These are phyloP conservation scores for Chaitophorus viminalis DNA, from an alignment of 2,888 invertebrate species.

Conservation along the genomic window DNA sequence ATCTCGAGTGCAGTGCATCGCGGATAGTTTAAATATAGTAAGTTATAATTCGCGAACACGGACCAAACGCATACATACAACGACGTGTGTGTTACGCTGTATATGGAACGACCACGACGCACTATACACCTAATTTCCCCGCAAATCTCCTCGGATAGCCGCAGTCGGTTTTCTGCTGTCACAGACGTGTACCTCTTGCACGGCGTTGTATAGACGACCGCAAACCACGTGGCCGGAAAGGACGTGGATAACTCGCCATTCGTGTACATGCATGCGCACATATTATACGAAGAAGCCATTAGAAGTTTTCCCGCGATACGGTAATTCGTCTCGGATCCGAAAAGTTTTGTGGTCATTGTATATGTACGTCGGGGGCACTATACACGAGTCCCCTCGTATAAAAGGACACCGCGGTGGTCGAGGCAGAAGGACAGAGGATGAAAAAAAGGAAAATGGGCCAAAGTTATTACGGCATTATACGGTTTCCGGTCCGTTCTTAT, in stretches of 20 bases:
- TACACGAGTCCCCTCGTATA: not conserved
- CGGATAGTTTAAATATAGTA: too few species aligned
- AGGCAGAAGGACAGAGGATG: not conserved
- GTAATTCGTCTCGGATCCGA: constrained; percentile 40
- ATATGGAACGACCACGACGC: not conserved
- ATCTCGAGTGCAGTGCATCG: too few species aligned
- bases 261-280: not conserved
- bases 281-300: constrained; percentile 36
- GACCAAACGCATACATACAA: not conserved
- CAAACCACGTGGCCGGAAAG: constrained; percentile 33
- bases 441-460: constrained; percentile 35
- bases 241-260: not conserved
- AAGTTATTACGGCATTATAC: constrained; percentile 59
- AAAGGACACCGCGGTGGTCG: not conserved
- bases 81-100: not conserved
- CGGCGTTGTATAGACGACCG: not conserved
- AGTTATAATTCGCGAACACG: not conserved
- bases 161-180: not conserved
- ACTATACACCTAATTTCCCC: not conserved
- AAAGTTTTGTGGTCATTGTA: constrained; percentile 57
- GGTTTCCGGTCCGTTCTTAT: constrained; percentile 52
- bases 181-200: not conserved
- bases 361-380: constrained; percentile 4
- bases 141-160: not conserved
- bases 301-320: constrained; percentile 51